Evolutionary conservation across 2,113 vertebrate species (phyloP).

Genomic region (Sardina pilchardus): DNA sequence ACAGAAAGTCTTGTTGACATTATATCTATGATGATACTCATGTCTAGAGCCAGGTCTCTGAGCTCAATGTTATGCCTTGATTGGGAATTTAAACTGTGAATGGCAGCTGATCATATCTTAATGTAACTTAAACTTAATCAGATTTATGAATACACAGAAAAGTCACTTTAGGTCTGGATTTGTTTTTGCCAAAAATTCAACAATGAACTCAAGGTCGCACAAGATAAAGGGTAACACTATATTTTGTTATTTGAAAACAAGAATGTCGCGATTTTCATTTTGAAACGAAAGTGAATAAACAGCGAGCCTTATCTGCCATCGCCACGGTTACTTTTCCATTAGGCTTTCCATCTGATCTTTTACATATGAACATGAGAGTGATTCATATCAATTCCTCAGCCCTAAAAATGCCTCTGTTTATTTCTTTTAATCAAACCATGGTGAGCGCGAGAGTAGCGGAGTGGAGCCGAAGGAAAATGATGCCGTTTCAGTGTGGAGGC

Average conservation of each 20-base stretch:
- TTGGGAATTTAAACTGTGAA: background rate
- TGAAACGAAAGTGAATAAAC: background rate
- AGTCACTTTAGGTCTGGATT: background rate
- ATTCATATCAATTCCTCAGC: conserved; percentile 65
- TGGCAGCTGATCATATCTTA: background rate
- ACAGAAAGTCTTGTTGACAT: background rate
- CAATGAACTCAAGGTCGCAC: background rate
- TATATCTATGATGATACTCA: background rate
- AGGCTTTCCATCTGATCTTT: background rate
- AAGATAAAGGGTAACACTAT: background rate
- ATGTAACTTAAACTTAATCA: background rate
- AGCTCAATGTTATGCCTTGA: background rate
- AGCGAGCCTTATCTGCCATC: background rate
- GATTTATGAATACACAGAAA: background rate
- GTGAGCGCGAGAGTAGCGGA: conserved; percentile 53
- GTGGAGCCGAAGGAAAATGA: conserved; percentile 67
- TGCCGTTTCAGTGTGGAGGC: conserved; percentile 73
- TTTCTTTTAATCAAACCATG: conserved; percentile 68
- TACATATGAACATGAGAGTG: conserved; percentile 39
- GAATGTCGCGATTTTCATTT: background rate
- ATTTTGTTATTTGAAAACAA: background rate
- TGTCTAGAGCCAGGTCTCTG: background rate
- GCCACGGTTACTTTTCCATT: background rate
- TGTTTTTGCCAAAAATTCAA: background rate
- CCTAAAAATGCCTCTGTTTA: conserved; percentile 63